phyloP scores from a whole-genome alignment of 2,113 vertebrate species.

The Chlamydotis undulata region DNA sequence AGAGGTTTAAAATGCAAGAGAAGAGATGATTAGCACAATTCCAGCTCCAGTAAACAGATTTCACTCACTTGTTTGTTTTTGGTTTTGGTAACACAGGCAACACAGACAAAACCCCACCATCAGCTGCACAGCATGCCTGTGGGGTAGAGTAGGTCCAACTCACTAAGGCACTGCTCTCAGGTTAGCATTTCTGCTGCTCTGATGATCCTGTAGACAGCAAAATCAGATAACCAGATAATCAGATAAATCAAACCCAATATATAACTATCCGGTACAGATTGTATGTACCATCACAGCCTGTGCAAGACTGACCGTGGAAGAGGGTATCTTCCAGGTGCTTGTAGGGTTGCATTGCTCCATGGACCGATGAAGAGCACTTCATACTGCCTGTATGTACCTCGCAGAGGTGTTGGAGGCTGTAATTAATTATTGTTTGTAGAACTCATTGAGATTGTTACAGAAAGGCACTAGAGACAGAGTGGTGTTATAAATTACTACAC shows the following conservation, averaged over 20 bases:
- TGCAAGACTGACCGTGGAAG: background rate
- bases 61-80: background rate
- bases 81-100: no score
- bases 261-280: background rate
- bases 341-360: background rate
- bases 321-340: background rate
- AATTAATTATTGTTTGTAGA: constrained; percentile 57
- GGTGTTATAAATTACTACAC: constrained; percentile 55
- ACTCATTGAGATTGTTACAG: constrained; percentile 25
- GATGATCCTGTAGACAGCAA: background rate
- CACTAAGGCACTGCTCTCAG: background rate
- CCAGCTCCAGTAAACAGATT: background rate
- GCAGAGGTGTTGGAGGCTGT: background rate
- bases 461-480: constrained; percentile 33
- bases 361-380: background rate
- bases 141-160: background rate
- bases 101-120: background rate
- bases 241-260: background rate
- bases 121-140: no score
- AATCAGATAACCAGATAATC: background rate
- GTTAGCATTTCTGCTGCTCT: background rate
- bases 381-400: background rate
- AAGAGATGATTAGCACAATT: background rate
- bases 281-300: background rate
- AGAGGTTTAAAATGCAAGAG: background rate